These are phyloP conservation scores for Phrynocephalus guinanensis DNA, from an alignment of 2,797 vertebrate genomes.

Conservation along the genomic window DNA sequence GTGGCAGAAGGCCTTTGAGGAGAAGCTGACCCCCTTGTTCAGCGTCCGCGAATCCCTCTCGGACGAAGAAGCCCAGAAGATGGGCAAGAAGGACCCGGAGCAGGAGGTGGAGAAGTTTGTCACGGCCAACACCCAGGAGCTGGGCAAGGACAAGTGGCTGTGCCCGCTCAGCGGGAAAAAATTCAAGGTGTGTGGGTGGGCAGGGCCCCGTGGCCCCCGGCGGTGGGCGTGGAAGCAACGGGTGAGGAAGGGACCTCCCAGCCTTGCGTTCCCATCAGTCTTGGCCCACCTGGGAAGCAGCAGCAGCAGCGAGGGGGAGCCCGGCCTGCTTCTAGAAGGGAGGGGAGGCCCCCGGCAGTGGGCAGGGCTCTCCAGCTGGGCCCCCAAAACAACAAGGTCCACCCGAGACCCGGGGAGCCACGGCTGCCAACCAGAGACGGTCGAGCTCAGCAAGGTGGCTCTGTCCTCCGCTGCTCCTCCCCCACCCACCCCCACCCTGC, in stretches of 20 bases:
- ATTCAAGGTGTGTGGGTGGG: slow-evolving; percentile 84
- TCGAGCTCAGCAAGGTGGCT: too few species aligned
- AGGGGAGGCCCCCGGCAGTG: not conserved
- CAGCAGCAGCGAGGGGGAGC: too few species aligned
- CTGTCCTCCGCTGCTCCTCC: too few species aligned
- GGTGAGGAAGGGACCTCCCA: too few species aligned
- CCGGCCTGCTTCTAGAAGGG: accelerated
- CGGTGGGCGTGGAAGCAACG: too few species aligned
- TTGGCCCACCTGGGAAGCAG: too few species aligned
- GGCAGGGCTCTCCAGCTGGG: not conserved
- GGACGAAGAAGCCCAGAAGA: slow-evolving; percentile 89
- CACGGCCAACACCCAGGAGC: slow-evolving; percentile 90
- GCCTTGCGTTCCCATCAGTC: too few species aligned
- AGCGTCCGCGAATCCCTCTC: slow-evolving; percentile 88
- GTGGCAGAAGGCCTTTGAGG: slow-evolving; percentile 92
- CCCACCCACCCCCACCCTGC: too few species aligned
- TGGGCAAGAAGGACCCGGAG: slow-evolving; percentile 91
- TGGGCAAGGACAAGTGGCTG: slow-evolving; percentile 95
- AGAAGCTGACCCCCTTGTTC: slow-evolving; percentile 86
- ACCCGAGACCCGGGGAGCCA: too few species aligned
- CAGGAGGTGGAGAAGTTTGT: slow-evolving; percentile 95
- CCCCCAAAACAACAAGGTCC: too few species aligned
- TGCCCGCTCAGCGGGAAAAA: slow-evolving; percentile 94
- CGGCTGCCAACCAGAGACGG: too few species aligned
- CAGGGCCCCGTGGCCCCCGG: too few species aligned